phyloP scores from a whole-genome alignment of 2,888 invertebrate genomes.

The Philereme transversata region DNA sequence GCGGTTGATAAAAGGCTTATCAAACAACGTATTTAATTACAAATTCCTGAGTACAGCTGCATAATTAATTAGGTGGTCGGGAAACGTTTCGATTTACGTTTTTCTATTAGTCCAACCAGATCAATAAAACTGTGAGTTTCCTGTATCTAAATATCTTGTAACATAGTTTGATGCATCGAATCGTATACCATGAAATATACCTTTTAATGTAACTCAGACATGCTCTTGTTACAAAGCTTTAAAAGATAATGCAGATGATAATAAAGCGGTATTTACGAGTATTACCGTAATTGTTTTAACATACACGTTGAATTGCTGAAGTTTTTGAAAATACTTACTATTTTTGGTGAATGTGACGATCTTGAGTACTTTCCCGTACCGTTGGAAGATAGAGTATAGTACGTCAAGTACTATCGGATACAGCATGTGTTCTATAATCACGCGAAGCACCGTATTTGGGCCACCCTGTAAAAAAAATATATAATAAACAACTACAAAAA shows the following conservation, averaged over 20 bases:
- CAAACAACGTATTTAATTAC: constrained; percentile 54
- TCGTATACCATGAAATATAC: no score
- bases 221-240: no score
- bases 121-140: constrained; percentile 9
- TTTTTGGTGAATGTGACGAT: constrained; percentile 99
- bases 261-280: no score
- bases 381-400: constrained; percentile 98
- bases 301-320: no score
- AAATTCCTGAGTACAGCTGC: constrained; percentile 50
- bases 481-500: no score
- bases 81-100: constrained; percentile 27
- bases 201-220: no score
- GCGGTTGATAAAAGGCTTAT: constrained; percentile 63
- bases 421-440: constrained; percentile 99
- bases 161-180: no score
- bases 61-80: constrained; percentile 48
- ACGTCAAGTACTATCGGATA: constrained; percentile 99
- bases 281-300: no score
- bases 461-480: constrained; percentile 87
- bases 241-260: no score
- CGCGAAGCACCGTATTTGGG: constrained; percentile 97
- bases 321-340: constrained; percentile 87
- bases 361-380: constrained; percentile 99
- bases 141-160: neutral
- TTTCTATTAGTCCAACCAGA: constrained; percentile 22